Conservation (phyloP, 2,797 vertebrate species). For the Cryptoblepharus egeriae region DNA sequence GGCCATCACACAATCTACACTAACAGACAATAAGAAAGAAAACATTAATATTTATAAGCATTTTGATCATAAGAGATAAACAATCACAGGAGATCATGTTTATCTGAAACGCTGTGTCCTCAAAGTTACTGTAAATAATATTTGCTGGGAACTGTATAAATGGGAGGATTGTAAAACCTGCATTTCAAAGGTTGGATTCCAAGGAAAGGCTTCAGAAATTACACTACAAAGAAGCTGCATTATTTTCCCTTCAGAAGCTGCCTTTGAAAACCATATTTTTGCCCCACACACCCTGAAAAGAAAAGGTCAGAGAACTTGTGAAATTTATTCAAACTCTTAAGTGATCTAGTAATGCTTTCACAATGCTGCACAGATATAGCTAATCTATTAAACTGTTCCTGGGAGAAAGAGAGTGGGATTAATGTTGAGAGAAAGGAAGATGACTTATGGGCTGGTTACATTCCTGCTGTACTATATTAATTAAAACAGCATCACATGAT, state of each 20-base stretch:
- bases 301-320: not conserved
- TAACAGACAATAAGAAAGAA: constrained; percentile 9
- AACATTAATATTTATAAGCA: constrained; percentile 29
- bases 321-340: constrained; percentile 32
- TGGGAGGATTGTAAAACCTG: constrained; percentile 58
- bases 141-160: constrained; percentile 48
- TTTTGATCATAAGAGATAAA: constrained; percentile 65
- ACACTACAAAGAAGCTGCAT: not conserved
- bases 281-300: constrained; percentile 2
- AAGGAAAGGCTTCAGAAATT: constrained; percentile 7
- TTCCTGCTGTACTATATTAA: not conserved
- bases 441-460: not conserved
- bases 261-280: not conserved
- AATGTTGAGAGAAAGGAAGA: not conserved
- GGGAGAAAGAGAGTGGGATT: not conserved
- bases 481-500: not conserved
- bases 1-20: constrained; percentile 40
- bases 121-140: constrained; percentile 57
- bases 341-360: constrained; percentile 17
- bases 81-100: constrained; percentile 59
- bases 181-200: constrained; percentile 45
- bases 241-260: not conserved
- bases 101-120: constrained; percentile 44
- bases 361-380: not conserved
- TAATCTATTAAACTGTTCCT: not conserved